phyloP scores from a whole-genome alignment of 2,888 invertebrate species.

The Linyphia triangularis region DNA sequence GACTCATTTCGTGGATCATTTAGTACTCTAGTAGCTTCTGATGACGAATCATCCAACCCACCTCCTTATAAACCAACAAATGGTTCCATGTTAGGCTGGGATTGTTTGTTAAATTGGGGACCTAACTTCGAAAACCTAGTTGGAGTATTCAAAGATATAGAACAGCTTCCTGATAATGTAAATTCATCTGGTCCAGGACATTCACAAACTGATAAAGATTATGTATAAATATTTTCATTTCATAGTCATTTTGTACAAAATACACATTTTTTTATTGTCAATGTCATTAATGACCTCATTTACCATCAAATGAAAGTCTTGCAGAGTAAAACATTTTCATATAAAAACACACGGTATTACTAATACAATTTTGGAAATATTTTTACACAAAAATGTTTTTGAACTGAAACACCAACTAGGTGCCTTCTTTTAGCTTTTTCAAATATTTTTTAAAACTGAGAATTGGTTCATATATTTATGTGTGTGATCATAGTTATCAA shows the following conservation, averaged over 20 bases:
- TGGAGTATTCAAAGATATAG: constrained; percentile 97
- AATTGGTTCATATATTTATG: neutral
- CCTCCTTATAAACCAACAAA: constrained; percentile 90
- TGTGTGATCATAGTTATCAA: no score
- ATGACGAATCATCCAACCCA: constrained; percentile 92
- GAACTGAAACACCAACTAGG: neutral
- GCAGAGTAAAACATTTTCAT: neutral
- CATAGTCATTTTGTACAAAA: constrained; percentile 71
- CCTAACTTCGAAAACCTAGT: constrained; percentile 97
- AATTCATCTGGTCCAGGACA: constrained; percentile 70
- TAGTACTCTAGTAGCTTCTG: constrained; percentile 95
- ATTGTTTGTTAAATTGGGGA: constrained; percentile 96
- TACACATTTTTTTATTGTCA: constrained; percentile 14
- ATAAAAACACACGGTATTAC: neutral
- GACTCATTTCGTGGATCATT: constrained; percentile 96
- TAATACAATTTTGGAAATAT: neutral
- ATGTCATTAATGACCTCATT: constrained; percentile 42
- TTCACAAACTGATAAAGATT: constrained; percentile 74
- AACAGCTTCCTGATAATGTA: constrained; percentile 89
- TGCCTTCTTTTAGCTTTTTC: neutral
- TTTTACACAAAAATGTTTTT: neutral
- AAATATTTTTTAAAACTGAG: neutral
- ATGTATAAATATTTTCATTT: constrained; percentile 60
- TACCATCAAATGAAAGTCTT: neutral
- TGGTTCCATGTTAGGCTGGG: constrained; percentile 91